Evolutionary conservation across 2,113 vertebrate species (phyloP), one percentile per base, ranked within the genome.

Genomic region (Pelusios castaneus): DNA sequence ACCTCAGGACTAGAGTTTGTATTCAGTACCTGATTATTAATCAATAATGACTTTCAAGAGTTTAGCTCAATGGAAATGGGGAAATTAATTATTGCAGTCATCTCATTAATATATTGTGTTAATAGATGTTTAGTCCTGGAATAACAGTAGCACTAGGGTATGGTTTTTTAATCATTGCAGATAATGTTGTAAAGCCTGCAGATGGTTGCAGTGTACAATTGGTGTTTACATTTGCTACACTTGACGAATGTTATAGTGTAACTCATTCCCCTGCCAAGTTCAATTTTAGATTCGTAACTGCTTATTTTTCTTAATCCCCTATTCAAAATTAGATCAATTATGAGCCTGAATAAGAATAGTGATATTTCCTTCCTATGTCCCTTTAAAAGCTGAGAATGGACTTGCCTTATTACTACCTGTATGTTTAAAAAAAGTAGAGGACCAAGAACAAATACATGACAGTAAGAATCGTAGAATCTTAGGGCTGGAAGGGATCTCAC

Each of bases 11-110:
- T 90, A 90, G 60, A 51, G 55, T 94, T 2, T 0, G 3, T 27
- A 45, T 56, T 85, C 2, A 1, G 22, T 41, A 70, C 34, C 38
- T 77, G 79, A 58, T 63, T 91, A 89, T 92, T 75, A 93, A 63
- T 89, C 52, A 81, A 5, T 13, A 95, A 91, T n/a, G 94, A 56
- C 89, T 90, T 91, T 92, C 60, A 38, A 85, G 79, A 92, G 70
- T 10, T 43, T 8, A 90, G 60, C 89, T 93, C 89, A 91, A 56
- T 84, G 80, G 77, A 94, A 95, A 95, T 29, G 31, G 12, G 24
- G 77, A 95, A 96, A 97, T 89, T 96, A 97, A 97, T 94, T 89
- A 80, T 84, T 93, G 92, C 43, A 77, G 93, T 85, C 92, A 96
- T 86, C 73, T 96, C 89, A 89, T 96, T 96, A 97, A 84, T 95